Evolutionary conservation across 2,888 invertebrate species (phyloP).

Genomic region (Galerucella calmariensis): DNA sequence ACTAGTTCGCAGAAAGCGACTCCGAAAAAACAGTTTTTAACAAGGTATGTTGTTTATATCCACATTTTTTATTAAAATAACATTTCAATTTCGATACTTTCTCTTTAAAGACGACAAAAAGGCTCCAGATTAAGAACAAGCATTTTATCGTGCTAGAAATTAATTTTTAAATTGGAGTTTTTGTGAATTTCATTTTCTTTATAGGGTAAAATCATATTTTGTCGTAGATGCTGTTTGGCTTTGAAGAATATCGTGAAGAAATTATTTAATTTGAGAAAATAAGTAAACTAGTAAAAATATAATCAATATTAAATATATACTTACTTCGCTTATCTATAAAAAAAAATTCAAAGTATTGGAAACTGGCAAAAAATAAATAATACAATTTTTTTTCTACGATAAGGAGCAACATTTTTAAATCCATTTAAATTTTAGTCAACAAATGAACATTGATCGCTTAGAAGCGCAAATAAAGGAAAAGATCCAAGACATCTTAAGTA

Average conservation of each 20-base stretch:
- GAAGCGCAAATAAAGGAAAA: slow-evolving; percentile 66
- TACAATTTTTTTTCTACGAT: not conserved
- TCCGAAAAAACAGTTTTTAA: slow-evolving; percentile 49
- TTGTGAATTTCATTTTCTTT: not conserved
- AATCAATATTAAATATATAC: slow-evolving; percentile 5
- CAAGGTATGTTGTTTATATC: slow-evolving; percentile 34
- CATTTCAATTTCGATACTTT: not conserved
- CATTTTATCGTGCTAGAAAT: not conserved
- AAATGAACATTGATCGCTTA: slow-evolving; percentile 62
- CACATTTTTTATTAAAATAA: not conserved
- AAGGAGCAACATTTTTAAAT: slow-evolving; percentile 8
- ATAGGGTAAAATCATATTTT: slow-evolving; percentile 1
- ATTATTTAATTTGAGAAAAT: slow-evolving; percentile 19
- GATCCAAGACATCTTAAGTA: slow-evolving; percentile 63
- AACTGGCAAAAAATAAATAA: slow-evolving; percentile 21
- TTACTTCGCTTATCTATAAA: not conserved
- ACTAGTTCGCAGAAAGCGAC: slow-evolving; percentile 48
- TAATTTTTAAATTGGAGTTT: slow-evolving; percentile 2
- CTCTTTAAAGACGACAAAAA: no score
- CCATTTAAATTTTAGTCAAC: slow-evolving; percentile 47
- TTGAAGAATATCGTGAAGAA: slow-evolving; percentile 21
- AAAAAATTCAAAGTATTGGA: slow-evolving; percentile 9
- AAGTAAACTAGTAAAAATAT: slow-evolving; percentile 14
- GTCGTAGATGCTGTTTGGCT: slow-evolving; percentile 22
- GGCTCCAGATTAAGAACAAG: no score